A percentile compares a stretch with the other conserved stretches of the same genome.
Conservation (phyloP, 2,113 vertebrate genomes). For the Ramphastos sulfuratus region DNA sequence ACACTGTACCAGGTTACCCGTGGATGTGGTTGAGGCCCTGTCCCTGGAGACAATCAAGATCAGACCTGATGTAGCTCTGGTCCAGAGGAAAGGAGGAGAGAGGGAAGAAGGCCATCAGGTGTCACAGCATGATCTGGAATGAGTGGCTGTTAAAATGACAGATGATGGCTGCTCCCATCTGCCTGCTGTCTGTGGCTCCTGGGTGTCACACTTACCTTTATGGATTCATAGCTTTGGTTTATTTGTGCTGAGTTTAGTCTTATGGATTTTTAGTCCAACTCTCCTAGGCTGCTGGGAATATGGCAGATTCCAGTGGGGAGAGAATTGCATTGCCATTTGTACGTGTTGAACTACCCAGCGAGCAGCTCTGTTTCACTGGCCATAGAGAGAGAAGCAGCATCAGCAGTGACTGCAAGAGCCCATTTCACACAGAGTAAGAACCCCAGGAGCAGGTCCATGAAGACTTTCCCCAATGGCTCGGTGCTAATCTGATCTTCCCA, state of each 20-base stretch:
- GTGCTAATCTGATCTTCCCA: neutral
- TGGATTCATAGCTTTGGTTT: slow-evolving; percentile 12
- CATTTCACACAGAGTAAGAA: too few species aligned
- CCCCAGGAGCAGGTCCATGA: rapidly evolving
- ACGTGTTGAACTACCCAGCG: neutral
- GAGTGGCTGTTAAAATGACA: neutral
- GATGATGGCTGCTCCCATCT: neutral
- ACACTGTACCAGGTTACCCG: too few species aligned
- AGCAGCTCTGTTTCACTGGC: neutral
- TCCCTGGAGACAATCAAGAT: too few species aligned
- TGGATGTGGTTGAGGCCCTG: too few species aligned
- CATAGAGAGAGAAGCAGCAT: neutral
- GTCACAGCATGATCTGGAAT: neutral
- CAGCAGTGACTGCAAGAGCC: neutral
- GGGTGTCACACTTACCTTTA: neutral
- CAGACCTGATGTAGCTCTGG: too few species aligned
- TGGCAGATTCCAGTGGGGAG: neutral
- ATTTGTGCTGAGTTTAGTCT: neutral
- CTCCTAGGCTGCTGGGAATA: neutral
- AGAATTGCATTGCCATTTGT: neutral
- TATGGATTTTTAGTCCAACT: neutral
- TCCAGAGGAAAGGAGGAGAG: neutral
- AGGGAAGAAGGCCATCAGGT: neutral
- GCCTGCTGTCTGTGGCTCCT: neutral
- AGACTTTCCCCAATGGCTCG: neutral